phyloP scores from a whole-genome alignment of 1,140 invertebrate species.

The Drosophila asahinai region DNA sequence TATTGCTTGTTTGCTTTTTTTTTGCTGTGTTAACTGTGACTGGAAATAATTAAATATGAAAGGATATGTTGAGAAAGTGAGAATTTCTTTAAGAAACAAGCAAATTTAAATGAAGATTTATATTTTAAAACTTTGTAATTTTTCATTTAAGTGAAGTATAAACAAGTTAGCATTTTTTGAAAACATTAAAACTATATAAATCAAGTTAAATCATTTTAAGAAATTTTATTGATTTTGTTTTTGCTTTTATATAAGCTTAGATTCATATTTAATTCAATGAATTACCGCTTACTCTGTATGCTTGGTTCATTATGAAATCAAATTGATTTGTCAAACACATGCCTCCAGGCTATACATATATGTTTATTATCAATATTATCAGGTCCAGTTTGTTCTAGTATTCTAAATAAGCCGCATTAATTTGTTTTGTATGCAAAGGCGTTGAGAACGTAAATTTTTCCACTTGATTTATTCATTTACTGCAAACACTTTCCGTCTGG shows the following conservation, averaged over 20 bases:
- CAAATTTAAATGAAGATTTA: no score
- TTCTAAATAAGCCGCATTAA: slow-evolving; percentile 3
- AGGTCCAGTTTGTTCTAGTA: not conserved
- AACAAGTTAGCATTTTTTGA: no score
- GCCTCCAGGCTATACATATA: not conserved
- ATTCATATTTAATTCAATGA: not conserved
- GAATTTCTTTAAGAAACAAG: not conserved
- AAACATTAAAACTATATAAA: not conserved
- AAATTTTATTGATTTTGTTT: no score
- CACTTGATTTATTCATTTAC: slow-evolving; percentile 64
- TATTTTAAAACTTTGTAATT: no score
- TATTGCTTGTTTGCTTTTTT: slow-evolving; percentile 34
- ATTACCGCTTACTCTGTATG: not conserved
- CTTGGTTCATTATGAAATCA: not conserved
- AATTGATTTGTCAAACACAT: slow-evolving; percentile 10
- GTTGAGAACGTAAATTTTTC: slow-evolving; percentile 62
- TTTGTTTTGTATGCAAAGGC: slow-evolving; percentile 39
- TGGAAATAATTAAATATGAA: not conserved
- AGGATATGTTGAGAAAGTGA: not conserved
- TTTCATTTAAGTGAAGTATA: not conserved
- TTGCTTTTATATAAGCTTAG: no score
- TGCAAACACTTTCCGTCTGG: slow-evolving; percentile 29
- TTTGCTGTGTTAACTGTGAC: not conserved
- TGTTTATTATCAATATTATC: slow-evolving; percentile 20
- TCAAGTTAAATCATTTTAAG: not conserved